Base-by-base conservation (phyloP, 2,888 invertebrate genomes). In the Tetragonisca angustula region DNA sequence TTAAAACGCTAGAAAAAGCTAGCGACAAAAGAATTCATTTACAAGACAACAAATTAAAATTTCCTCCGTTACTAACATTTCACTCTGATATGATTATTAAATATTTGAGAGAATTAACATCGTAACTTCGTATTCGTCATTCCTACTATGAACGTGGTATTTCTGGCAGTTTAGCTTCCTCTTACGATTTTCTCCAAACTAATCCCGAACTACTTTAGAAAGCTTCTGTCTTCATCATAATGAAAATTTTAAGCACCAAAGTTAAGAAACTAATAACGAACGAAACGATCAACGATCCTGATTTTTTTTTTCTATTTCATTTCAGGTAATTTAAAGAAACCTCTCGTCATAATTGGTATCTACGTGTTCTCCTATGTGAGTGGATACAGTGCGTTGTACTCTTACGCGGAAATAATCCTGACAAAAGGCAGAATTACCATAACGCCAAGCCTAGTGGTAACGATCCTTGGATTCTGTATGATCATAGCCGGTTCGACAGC, bases 301-400 rank as follows among this genome's bases (percentile, higher is more conserved):
- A 67, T 62, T 32, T 59, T 65, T 59, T 65, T 36, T 52, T 49
- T 52, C 36, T 36, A 15, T 36, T 32, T 64, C 61, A 13, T 85
- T 87, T 59, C 85, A 92, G 93, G 93, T 6, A 94, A 95, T 79
- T 93, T 95, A 13, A 94, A 92, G 49, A 95, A 95, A 3, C 92
- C 95, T 75, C 90, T 95, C 0, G 89, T 95, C 11, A 93, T 95
- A 62, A 94, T 93, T 19, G 90, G 93, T 0, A 92, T 96, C n/a
- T 95, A 95, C 93, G 81, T 95, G 3, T 95, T 96, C 82, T 95
- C 95, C 76, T 96, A 96, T 87, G 93, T 95, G 21, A 94, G 93
- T 50, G 95, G 95, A 3, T 94, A 94, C 87, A 95, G 94, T 85
- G 94, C 94, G 0, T 91, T 95, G 59, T 93, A 92, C 73, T 94